Percentiles rank a stretch among this genome's conserved stretches.
Conservation (phyloP, 2,797 vertebrate species). For the Notoglanidium macrostoma region DNA sequence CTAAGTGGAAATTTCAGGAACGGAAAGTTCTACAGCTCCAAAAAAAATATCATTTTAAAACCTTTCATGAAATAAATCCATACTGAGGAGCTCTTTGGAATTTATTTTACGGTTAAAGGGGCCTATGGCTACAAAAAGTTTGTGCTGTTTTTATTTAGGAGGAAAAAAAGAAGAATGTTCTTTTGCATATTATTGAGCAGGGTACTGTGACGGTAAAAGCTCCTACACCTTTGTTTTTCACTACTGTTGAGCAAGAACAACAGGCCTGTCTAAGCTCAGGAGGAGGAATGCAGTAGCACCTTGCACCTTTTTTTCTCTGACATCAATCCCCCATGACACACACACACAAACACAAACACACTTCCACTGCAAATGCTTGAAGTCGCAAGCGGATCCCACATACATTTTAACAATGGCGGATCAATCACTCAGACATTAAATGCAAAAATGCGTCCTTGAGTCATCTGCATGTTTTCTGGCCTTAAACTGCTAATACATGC, state of each 20-base stretch:
- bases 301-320: not conserved
- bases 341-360: not conserved
- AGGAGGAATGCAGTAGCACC: not conserved
- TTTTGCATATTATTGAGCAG: too few species aligned
- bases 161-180: too few species aligned
- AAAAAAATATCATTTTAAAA: too few species aligned
- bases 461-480: not conserved
- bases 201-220: too few species aligned
- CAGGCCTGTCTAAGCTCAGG: not conserved
- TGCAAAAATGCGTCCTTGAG: not conserved
- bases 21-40: too few species aligned
- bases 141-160: too few species aligned
- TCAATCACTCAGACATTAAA: not conserved
- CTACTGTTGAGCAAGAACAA: not conserved
- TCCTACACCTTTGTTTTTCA: not conserved
- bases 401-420: not conserved
- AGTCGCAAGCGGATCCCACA: not conserved
- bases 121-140: too few species aligned
- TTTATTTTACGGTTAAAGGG: too few species aligned
- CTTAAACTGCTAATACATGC: not conserved
- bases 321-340: not conserved
- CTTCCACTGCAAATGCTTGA: not conserved
- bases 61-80: too few species aligned
- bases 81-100: too few species aligned
- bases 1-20: too few species aligned